Percentiles rank a stretch among this genome's conserved stretches.
Conservation (phyloP, 2,888 invertebrate species). For the Lasius fuliginosus region DNA sequence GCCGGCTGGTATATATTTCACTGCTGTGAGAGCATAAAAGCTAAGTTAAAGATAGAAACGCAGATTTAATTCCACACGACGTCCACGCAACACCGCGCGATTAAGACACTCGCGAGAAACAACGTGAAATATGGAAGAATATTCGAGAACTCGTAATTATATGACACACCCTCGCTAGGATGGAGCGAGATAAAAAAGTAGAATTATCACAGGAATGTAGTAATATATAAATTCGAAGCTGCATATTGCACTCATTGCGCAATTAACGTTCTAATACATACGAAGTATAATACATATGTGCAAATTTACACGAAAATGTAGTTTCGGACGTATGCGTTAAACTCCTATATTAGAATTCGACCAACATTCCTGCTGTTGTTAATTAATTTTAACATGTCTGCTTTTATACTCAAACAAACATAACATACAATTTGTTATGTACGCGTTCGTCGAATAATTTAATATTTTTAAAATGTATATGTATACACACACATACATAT, state of each 20-base stretch:
- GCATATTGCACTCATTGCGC: background rate
- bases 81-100: conserved; percentile 40
- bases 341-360: background rate
- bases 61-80: conserved; percentile 25
- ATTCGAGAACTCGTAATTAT: conserved; percentile 15
- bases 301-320: background rate
- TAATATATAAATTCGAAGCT: background rate
- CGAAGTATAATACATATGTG: background rate
- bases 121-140: conserved; percentile 28
- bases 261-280: background rate
- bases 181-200: background rate
- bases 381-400: background rate
- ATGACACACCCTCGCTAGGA: background rate
- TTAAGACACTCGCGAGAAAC: conserved; percentile 41
- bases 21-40: conserved; percentile 37
- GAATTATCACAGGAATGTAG: background rate
- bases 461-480: background rate
- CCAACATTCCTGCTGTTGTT: background rate
- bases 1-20: conserved; percentile 44
- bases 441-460: background rate
- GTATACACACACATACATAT: background rate
- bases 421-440: background rate
- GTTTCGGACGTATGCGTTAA: background rate
- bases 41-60: conserved; percentile 57
- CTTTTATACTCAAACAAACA: background rate